Evolutionary conservation across 1,140 invertebrate species (phyloP).

Genomic region (Brachionus koreanus): DNA sequence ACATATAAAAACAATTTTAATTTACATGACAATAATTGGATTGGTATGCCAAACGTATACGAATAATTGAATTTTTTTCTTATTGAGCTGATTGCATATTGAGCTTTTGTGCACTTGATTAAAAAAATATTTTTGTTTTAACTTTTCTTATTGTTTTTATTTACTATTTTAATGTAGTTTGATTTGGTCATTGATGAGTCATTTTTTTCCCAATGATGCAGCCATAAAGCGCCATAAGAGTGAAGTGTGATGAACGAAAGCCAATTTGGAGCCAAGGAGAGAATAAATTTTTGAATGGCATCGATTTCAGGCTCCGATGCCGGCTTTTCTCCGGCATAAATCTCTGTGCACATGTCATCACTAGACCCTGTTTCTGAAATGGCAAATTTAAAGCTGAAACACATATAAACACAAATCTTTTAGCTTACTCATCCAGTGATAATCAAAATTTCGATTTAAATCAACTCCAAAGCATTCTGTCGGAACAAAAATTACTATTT

Average conservation of each 20-base stretch:
- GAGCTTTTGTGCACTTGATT: constrained; percentile 28
- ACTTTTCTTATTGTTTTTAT: background rate
- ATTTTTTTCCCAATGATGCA: constrained; percentile 31
- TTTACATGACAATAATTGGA: background rate
- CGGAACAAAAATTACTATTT: background rate
- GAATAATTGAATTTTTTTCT: constrained; percentile 18
- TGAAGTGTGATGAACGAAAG: constrained; percentile 18
- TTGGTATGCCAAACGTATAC: constrained; percentile 22
- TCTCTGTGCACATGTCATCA: background rate
- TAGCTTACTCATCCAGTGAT: constrained; percentile 33
- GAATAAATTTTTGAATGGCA: constrained; percentile 7
- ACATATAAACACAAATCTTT: background rate
- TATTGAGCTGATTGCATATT: background rate
- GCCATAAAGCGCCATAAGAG: constrained; percentile 25
- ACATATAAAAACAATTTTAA: too few relatives aligned
- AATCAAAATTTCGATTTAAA: constrained; percentile 43
- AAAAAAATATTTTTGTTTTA: too few relatives aligned
- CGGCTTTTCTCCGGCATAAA: background rate
- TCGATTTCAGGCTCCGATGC: background rate
- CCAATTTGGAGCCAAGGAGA: background rate
- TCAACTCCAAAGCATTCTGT: constrained; percentile 44
- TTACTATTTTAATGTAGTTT: constrained; percentile 25
- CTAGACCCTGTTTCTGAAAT: background rate
- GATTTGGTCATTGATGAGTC: background rate
- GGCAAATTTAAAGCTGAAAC: background rate